These are phyloP conservation scores for Mamestra configurata DNA, from an alignment of 1,140 invertebrate species.

Conservation along the genomic window DNA sequence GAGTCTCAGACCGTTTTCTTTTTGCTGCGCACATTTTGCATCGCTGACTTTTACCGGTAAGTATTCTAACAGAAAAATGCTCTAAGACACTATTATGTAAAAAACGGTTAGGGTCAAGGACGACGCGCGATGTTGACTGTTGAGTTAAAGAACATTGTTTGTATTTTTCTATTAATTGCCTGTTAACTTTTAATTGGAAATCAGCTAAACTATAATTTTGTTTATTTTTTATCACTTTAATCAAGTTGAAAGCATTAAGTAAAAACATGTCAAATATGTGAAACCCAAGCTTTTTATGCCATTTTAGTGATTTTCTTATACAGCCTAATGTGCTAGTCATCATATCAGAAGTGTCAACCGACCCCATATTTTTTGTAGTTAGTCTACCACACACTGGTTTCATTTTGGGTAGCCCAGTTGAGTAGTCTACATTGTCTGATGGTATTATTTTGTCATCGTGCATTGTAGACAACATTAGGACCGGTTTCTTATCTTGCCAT, in stretches of 20 bases:
- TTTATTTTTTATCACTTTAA: not conserved
- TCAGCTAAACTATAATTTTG: not conserved
- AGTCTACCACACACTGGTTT: not conserved
- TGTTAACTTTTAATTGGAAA: too few relatives aligned
- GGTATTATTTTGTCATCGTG: slow-evolving; percentile 1
- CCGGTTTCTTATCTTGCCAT: slow-evolving; percentile 8
- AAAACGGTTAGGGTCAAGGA: slow-evolving; percentile 38
- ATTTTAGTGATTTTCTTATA: not conserved
- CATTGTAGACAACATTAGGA: not conserved
- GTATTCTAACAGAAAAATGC: slow-evolving; percentile 49
- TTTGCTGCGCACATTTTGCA: slow-evolving; percentile 53
- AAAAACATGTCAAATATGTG: not conserved
- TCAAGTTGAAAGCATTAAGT: not conserved
- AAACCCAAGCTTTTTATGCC: not conserved
- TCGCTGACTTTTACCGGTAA: slow-evolving; percentile 52
- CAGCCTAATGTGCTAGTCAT: not conserved
- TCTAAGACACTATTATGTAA: slow-evolving; percentile 6
- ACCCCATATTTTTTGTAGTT: not conserved
- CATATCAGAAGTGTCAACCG: not conserved
- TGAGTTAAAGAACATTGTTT: slow-evolving; percentile 34
- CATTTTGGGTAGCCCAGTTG: not conserved
- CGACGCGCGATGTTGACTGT: slow-evolving; percentile 40
- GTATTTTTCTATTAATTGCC: not conserved
- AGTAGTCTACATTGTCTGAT: not conserved
- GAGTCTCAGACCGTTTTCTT: slow-evolving; percentile 41